Conservation (phyloP, 2,888 invertebrate genomes). For the Drosophila tripunctata region DNA sequence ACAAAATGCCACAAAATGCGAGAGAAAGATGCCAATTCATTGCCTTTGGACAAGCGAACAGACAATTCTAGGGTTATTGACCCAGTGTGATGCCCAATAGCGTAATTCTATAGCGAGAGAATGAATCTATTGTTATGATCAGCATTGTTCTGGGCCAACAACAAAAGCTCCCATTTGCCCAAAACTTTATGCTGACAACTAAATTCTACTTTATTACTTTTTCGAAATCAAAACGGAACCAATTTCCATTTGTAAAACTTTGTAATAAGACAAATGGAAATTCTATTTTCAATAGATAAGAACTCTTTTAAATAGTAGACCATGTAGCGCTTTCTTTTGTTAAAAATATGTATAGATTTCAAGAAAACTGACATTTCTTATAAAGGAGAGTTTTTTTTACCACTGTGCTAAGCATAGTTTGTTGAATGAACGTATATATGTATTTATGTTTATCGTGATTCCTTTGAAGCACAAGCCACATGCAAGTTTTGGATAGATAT, state of each 20-base stretch:
- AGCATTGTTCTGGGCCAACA: slow-evolving; percentile 28
- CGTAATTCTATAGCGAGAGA: slow-evolving; percentile 21
- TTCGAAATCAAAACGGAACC: slow-evolving; percentile 13
- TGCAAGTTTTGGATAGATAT: slow-evolving; percentile 32
- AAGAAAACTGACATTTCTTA: too few relatives aligned
- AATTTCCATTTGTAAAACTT: slow-evolving; percentile 2
- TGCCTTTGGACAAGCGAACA: slow-evolving; percentile 45
- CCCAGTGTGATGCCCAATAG: slow-evolving; percentile 18
- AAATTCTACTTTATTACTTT: neutral
- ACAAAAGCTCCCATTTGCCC: neutral
- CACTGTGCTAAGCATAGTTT: slow-evolving; percentile 25
- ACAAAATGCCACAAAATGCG: slow-evolving; percentile 10
- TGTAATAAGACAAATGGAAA: neutral
- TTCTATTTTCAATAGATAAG: too few relatives aligned
- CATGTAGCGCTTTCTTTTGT: neutral
- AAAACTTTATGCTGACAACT: neutral
- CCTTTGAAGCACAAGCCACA: slow-evolving; percentile 34
- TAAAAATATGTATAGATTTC: neutral
- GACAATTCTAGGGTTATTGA: slow-evolving; percentile 35
- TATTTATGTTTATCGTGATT: slow-evolving; percentile 37
- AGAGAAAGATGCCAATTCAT: slow-evolving; percentile 66
- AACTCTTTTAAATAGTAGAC: too few relatives aligned
- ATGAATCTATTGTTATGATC: slow-evolving; percentile 42
- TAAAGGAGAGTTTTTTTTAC: neutral
- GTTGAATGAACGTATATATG: neutral